phyloP scores from a whole-genome alignment of 2,888 invertebrate genomes.

The Nesidiocoris tenuis region DNA sequence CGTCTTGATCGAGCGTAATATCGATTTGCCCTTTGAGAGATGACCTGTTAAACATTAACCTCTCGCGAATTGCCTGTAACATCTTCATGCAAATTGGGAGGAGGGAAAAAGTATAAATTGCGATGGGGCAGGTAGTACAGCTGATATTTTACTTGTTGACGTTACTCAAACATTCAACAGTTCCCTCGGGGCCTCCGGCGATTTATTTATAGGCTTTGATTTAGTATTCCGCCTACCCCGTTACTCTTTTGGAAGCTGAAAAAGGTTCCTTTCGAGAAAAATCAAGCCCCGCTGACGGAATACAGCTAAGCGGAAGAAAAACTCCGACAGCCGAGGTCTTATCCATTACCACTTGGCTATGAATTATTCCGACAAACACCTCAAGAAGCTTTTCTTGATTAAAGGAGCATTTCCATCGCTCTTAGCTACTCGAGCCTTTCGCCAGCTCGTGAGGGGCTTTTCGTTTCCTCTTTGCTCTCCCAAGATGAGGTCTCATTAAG shows the following conservation, averaged over 20 bases:
- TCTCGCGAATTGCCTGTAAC: too few relatives aligned
- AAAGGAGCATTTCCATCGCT: background rate
- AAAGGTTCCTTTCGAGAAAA: background rate
- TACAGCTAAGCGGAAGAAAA: background rate
- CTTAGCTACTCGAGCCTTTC: background rate
- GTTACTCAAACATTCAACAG: background rate
- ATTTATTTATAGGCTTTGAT: background rate
- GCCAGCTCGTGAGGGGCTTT: background rate
- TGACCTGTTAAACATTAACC: too few relatives aligned
- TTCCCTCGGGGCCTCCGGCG: background rate
- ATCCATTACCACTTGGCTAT: constrained; percentile 10
- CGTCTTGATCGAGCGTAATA: too few relatives aligned
- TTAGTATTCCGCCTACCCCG: background rate
- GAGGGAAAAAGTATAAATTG: background rate
- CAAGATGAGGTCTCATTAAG: too few relatives aligned
- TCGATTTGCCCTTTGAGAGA: too few relatives aligned
- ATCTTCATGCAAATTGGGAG: too few relatives aligned
- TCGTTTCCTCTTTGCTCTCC: background rate
- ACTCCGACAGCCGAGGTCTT: background rate
- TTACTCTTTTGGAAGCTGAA: background rate
- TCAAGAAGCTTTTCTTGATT: constrained; percentile 7
- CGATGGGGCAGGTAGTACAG: background rate
- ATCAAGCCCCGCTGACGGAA: constrained; percentile 1
- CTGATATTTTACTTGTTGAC: background rate
- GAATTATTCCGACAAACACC: constrained; percentile 19